Percentiles rank a stretch among this genome's conserved stretches.
Evolutionary conservation across 2,888 invertebrate species (phyloP).

Genomic region (Antitype chi): DNA sequence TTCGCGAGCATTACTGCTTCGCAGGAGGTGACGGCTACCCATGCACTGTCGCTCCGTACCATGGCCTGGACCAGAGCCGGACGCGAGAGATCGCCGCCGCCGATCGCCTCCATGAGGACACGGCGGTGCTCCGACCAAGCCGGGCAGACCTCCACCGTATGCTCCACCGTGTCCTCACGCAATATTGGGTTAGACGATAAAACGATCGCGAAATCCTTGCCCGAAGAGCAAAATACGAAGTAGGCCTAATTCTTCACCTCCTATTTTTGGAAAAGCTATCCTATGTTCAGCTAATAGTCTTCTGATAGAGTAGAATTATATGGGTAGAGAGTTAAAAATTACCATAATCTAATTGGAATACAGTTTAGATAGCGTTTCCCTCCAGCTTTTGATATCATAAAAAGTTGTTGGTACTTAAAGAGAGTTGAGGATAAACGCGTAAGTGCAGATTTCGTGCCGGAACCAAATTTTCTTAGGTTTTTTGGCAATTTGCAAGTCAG

Average conservation of each 20-base stretch:
- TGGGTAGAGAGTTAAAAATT: neutral
- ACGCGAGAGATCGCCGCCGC: too few relatives aligned
- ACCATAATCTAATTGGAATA: neutral
- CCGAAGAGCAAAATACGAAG: neutral
- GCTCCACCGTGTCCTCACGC: neutral
- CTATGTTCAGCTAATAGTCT: neutral
- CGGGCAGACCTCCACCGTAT: too few relatives aligned
- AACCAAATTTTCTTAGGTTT: too few relatives aligned
- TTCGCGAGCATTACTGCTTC: too few relatives aligned
- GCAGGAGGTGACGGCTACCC: too few relatives aligned
- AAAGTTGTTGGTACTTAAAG: neutral
- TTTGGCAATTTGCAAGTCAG: too few relatives aligned
- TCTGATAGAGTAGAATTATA: neutral
- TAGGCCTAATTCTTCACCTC: neutral
- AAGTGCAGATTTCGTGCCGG: neutral
- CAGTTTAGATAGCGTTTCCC: neutral
- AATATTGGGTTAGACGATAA: neutral
- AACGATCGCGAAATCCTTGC: neutral
- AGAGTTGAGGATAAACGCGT: neutral
- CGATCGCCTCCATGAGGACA: too few relatives aligned
- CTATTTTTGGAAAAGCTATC: neutral
- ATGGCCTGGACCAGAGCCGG: too few relatives aligned
- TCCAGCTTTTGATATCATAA: neutral
- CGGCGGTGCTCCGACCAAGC: too few relatives aligned
- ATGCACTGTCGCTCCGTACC: too few relatives aligned